Evolutionary conservation across 1,140 invertebrate species (phyloP).

Genomic region (Drosophila nigrodunni): DNA sequence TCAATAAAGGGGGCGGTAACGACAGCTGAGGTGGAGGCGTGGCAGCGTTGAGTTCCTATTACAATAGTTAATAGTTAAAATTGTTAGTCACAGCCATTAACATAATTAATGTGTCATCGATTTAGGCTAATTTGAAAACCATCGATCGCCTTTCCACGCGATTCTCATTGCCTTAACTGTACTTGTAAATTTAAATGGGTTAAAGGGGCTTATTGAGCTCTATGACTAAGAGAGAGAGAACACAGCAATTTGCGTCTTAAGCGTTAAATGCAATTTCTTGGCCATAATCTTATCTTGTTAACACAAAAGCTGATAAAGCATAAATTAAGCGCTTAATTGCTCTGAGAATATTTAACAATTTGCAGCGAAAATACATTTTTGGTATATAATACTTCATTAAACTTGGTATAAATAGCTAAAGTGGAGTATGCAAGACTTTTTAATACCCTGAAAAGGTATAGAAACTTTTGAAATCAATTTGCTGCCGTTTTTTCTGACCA

Average conservation of each 20-base stretch:
- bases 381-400: too few relatives aligned
- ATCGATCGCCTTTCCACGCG: not conserved
- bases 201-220: not conserved
- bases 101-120: conserved; percentile 12
- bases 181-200: not conserved
- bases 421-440: too few relatives aligned
- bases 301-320: conserved; percentile 8
- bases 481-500: too few relatives aligned
- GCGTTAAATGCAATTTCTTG: conserved; percentile 33
- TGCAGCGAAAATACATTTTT: not conserved
- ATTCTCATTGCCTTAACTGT: not conserved
- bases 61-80: not conserved
- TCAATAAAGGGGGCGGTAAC: conserved; percentile 7
- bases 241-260: conserved; percentile 13
- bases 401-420: too few relatives aligned
- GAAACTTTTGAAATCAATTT: too few relatives aligned
- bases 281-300: conserved; percentile 10
- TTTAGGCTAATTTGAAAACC: not conserved
- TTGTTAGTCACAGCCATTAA: not conserved
- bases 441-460: too few relatives aligned
- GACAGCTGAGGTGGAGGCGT: too few relatives aligned
- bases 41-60: too few relatives aligned
- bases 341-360: not conserved
- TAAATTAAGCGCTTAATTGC: not conserved
- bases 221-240: not conserved